Evolutionary conservation across 1,140 invertebrate genomes (phyloP), one percentile per base, ranked within the genome.

Genomic region (Heterodera carotae): DNA sequence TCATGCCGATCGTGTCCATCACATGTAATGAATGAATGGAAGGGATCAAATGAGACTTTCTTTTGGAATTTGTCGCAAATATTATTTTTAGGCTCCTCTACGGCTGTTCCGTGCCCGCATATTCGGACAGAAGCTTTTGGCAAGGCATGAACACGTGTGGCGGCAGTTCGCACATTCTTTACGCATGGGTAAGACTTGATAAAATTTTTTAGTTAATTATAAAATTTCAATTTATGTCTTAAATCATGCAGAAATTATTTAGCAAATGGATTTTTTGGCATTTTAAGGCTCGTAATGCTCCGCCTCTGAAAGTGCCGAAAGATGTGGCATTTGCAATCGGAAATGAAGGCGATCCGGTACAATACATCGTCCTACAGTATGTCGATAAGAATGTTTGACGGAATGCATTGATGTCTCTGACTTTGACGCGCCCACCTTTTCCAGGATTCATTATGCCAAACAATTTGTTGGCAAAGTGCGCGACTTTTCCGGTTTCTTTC

Each of bases 261-360:
- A 69, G 10, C 43, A 74, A 15, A 36, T 22, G 15, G 5, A 33
- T 59, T 62, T 10, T 12, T 27, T 18, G 12, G 27, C 10, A 67
- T 77, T 84, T 71, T 84, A 81, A 66, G 85, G 85, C 85, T 8
- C 66, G 85, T 76, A 87, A 87, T 79, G 85, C 85, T 31, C 86
- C 86, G n/a, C 69, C 83, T 29, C 77, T 87, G 7, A 70, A 71
- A 22, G 69, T 87, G 0, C 85, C 85, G 8, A 70, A 84, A 33
- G 76, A 82, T 64, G 85, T 87, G 29, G 85, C 66, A 34, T 84
- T 88, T 76, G 71, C 84, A 6, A 74, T 88, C 18, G 80, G 84
- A 12, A 78, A 87, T 72, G 72, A 75, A 10, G 80, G 76, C 2
- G 84, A 86, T 73, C 43, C 78, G 25, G 84, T 88, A n/a, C 83